These are phyloP conservation scores for Platygyra sinensis DNA, from an alignment of 64 coral and sea anemone species.

Conservation along the genomic window DNA sequence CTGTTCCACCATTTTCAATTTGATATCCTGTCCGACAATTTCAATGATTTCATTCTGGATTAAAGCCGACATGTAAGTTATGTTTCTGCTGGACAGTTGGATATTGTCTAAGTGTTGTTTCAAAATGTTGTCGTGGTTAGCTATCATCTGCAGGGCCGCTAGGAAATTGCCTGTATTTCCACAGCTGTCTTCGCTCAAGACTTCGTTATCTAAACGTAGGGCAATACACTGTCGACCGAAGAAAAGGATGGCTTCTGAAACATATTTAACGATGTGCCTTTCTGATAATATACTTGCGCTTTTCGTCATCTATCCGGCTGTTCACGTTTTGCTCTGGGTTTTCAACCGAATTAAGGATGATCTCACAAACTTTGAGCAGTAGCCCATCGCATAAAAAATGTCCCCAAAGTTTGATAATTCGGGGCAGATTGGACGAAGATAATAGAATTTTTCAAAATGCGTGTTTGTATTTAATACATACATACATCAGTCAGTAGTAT, in stretches of 20 bases:
- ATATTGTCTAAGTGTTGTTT: too few species aligned
- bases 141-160: constrained; percentile 72
- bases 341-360: too few species aligned
- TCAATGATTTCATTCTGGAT: constrained; percentile 76
- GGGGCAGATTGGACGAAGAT: too few species aligned
- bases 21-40: constrained; percentile 73
- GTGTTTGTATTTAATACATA: too few species aligned
- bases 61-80: constrained; percentile 58
- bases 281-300: constrained; percentile 39
- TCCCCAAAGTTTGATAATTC: too few species aligned
- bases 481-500: too few species aligned
- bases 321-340: too few species aligned
- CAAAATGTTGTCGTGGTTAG: constrained; percentile 48
- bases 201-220: constrained; percentile 48
- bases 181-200: constrained; percentile 27
- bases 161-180: constrained; percentile 59
- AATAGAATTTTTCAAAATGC: too few species aligned
- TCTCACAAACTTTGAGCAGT: too few species aligned
- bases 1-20: too few species aligned
- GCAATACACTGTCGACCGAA: constrained; percentile 63
- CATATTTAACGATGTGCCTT: constrained; percentile 69
- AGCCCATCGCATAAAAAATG: too few species aligned
- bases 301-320: constrained; percentile 44
- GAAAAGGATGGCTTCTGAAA: too few species aligned
- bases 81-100: constrained; percentile 52